Conservation (phyloP, 2,888 invertebrate species). For the Drosophila anomalipes region DNA sequence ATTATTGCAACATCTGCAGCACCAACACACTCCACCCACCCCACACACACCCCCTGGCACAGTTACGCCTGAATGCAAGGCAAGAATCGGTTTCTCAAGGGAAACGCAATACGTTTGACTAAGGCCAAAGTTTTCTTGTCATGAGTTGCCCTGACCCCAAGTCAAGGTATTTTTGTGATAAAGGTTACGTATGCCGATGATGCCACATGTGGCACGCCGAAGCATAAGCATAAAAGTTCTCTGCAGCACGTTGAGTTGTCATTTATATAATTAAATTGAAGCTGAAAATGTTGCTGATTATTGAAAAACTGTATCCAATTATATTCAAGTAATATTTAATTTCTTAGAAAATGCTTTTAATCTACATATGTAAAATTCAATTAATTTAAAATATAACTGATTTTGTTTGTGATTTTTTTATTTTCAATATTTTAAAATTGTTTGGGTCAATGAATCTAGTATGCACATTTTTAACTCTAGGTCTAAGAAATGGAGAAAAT, state of each 20-base stretch:
- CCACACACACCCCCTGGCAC: background rate
- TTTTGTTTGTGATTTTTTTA: background rate
- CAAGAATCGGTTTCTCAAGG: conserved; percentile 38
- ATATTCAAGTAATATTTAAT: background rate
- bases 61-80: conserved; percentile 44
- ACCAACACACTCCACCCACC: background rate
- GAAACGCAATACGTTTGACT: conserved; percentile 17
- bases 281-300: background rate
- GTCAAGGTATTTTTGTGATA: conserved; percentile 7
- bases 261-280: background rate
- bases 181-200: background rate
- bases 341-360: background rate
- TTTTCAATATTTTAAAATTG: background rate
- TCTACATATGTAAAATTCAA: background rate
- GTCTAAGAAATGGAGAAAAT: background rate
- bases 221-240: background rate
- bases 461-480: background rate
- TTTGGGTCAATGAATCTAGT: background rate
- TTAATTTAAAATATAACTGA: background rate
- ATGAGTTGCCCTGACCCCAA: conserved; percentile 26
- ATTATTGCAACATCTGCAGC: conserved; percentile 40
- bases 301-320: background rate
- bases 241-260: background rate
- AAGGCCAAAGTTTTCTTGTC: conserved; percentile 22
- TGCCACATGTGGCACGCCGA: background rate